Evolutionary conservation across 1,140 invertebrate genomes (phyloP).

Genomic region (Halictus rubicundus): DNA sequence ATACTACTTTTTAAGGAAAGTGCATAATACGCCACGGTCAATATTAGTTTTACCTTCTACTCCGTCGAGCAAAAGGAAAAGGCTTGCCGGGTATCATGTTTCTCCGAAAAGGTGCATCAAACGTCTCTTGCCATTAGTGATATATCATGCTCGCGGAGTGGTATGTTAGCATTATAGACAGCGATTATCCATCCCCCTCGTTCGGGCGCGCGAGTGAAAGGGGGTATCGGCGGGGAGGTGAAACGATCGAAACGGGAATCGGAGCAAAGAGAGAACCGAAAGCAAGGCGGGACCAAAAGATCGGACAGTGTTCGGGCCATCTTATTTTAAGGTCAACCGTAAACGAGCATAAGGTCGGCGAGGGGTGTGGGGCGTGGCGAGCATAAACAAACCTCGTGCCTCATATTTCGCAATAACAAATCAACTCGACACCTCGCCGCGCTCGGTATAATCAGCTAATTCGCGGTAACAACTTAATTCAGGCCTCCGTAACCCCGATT

Average conservation of each 20-base stretch:
- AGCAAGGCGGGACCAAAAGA: constrained; percentile 26
- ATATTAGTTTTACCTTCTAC: constrained; percentile 31
- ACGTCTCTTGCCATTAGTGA: constrained; percentile 31
- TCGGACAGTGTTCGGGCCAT: constrained; percentile 16
- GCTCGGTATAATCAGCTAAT: constrained; percentile 73
- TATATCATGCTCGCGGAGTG: constrained; percentile 29
- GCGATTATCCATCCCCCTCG: constrained; percentile 28
- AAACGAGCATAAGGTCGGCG: constrained; percentile 57
- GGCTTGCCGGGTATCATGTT: constrained; percentile 15
- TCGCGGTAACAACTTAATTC: constrained; percentile 77
- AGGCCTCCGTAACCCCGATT: constrained; percentile 70
- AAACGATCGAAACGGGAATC: constrained; percentile 29
- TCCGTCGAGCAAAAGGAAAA: not conserved
- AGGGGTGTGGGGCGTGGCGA: constrained; percentile 40
- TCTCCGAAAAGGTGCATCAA: not conserved
- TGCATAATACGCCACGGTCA: constrained; percentile 12
- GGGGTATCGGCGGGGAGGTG: not conserved
- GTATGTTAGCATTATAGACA: constrained; percentile 42
- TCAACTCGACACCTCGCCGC: constrained; percentile 72
- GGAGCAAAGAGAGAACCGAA: constrained; percentile 55
- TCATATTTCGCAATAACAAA: constrained; percentile 70
- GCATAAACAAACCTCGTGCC: constrained; percentile 63
- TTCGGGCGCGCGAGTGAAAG: constrained; percentile 15
- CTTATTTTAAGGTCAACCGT: constrained; percentile 59
- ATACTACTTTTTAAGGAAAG: constrained; percentile 12